Evolutionary conservation across 2,113 vertebrate species (phyloP).

Genomic region (Sclerurus mexicanus): DNA sequence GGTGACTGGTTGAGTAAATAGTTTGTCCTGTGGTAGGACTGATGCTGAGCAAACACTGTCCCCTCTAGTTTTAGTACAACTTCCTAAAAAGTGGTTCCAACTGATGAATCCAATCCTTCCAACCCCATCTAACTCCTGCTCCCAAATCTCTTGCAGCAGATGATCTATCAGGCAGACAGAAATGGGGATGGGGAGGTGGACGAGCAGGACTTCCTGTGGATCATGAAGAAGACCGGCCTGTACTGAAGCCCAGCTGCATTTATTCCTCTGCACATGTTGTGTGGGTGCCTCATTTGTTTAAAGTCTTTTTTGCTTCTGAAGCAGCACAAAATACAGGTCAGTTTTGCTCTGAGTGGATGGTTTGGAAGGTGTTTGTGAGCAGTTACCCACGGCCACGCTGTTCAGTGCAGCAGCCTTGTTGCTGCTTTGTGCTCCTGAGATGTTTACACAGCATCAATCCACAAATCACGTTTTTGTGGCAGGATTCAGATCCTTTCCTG

Average conservation of each 20-base stretch:
- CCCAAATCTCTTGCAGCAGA: conserved; percentile 77
- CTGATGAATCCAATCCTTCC: too few species aligned
- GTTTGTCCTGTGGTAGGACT: not conserved
- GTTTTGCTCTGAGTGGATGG: not conserved
- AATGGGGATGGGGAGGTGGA: conserved; percentile 94
- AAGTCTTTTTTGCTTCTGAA: not conserved
- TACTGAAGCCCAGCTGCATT: conserved; percentile 74
- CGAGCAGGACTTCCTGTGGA: conserved; percentile 91
- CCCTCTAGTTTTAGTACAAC: not conserved
- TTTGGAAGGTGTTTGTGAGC: not conserved
- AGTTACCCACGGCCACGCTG: not conserved
- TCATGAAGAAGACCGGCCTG: conserved; percentile 95
- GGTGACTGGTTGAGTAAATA: too few species aligned
- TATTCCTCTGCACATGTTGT: not conserved
- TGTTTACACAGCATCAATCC: not conserved
- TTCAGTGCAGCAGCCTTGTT: not conserved
- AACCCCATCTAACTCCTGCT: not conserved
- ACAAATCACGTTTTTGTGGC: not conserved
- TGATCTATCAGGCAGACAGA: conserved; percentile 92
- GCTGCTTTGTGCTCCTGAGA: not conserved
- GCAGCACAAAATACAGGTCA: not conserved
- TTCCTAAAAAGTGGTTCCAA: not conserved
- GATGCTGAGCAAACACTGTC: accelerated
- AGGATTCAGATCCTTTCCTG: not conserved
- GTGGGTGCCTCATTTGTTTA: not conserved